phyloP scores from a whole-genome alignment of 2,888 invertebrate species.

The Argynnis bischoffii region DNA sequence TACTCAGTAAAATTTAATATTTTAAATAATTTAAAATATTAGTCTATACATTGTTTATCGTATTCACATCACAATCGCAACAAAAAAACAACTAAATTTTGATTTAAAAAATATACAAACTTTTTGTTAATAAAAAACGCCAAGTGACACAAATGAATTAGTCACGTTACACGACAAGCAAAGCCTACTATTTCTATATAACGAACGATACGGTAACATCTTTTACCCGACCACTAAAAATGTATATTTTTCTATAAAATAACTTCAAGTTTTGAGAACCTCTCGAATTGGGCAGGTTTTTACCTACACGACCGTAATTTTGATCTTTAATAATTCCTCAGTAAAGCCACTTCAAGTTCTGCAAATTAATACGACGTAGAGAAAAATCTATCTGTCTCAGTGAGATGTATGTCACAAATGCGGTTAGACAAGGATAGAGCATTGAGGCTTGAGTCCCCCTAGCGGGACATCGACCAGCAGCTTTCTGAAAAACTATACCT shows the following conservation, averaged over 20 bases:
- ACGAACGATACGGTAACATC: conserved; percentile 55
- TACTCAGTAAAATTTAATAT: neutral
- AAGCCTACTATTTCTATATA: conserved; percentile 58
- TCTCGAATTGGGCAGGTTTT: conserved; percentile 58
- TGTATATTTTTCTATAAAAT: conserved; percentile 41
- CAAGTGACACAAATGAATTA: conserved; percentile 13
- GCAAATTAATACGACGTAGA: conserved; percentile 59
- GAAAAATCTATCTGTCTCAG: conserved; percentile 54
- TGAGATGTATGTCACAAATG: conserved; percentile 50
- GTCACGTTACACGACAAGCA: conserved; percentile 54
- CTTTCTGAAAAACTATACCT: conserved; percentile 77
- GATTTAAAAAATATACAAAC: neutral
- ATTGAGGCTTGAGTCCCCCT: conserved; percentile 68
- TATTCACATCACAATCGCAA: neutral
- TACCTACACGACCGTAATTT: conserved; percentile 66
- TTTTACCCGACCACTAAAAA: conserved; percentile 50
- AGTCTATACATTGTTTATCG: neutral
- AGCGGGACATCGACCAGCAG: conserved; percentile 82
- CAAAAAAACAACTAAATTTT: neutral
- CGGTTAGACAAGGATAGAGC: conserved; percentile 56
- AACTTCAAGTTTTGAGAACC: conserved; percentile 42
- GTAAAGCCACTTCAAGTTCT: conserved; percentile 74
- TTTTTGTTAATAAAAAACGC: neutral
- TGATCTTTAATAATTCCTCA: conserved; percentile 67
- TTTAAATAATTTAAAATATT: conserved; percentile 2